phyloP scores from a whole-genome alignment of 2,888 invertebrate genomes.

The Phengaris alcon region DNA sequence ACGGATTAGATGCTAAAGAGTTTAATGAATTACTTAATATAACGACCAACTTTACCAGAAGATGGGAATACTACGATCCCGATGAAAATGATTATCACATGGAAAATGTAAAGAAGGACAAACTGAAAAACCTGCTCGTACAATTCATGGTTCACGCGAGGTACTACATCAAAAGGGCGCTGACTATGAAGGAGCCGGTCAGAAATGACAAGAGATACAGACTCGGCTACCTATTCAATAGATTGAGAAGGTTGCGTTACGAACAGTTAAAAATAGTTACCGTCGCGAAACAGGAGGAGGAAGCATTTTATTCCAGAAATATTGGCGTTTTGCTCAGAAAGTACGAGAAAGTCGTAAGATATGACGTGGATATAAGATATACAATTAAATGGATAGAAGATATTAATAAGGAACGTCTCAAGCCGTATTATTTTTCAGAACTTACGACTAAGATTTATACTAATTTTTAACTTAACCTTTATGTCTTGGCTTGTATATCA shows the following conservation, averaged over 20 bases:
- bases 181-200: slow-evolving; percentile 38
- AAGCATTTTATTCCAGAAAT: not conserved
- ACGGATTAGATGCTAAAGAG: slow-evolving; percentile 34
- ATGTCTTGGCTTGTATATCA: not conserved
- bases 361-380: slow-evolving; percentile 48
- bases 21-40: slow-evolving; percentile 38
- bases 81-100: slow-evolving; percentile 29
- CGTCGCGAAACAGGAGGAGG: not conserved
- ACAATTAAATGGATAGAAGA: slow-evolving; percentile 41
- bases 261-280: slow-evolving; percentile 45
- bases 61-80: slow-evolving; percentile 33
- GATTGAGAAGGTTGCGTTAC: slow-evolving; percentile 46
- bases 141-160: slow-evolving; percentile 48
- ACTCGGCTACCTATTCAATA: slow-evolving; percentile 52
- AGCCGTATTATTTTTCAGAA: slow-evolving; percentile 23
- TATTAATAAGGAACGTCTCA: slow-evolving; percentile 26
- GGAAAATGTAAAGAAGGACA: slow-evolving; percentile 32
- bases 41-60: slow-evolving; percentile 34
- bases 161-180: slow-evolving; percentile 45
- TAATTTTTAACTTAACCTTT: not conserved
- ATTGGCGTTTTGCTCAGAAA: slow-evolving; percentile 36
- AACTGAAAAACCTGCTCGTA: slow-evolving; percentile 33
- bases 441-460: not conserved
- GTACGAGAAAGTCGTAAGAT: slow-evolving; percentile 46
- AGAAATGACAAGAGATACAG: slow-evolving; percentile 47